Conservation (phyloP, 2,797 vertebrate genomes). For the Xenops minutus region DNA sequence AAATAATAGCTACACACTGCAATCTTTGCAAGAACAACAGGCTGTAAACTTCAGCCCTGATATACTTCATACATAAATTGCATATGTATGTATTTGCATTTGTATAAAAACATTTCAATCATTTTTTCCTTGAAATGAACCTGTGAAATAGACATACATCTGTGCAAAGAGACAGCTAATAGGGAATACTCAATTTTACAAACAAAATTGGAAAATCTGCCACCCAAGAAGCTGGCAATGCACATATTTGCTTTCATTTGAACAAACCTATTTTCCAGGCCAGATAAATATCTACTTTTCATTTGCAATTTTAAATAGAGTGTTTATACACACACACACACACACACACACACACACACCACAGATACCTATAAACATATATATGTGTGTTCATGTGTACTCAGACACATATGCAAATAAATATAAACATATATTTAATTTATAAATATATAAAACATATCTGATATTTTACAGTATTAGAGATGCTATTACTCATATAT, state of each 20-base stretch:
- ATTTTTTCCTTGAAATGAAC: constrained; percentile 40
- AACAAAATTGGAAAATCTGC: constrained; percentile 57
- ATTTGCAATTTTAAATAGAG: constrained; percentile 20
- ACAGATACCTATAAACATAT: not conserved
- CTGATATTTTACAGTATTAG: not conserved
- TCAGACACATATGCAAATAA: not conserved
- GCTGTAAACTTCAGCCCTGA: constrained; percentile 34
- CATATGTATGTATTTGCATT: constrained; percentile 22
- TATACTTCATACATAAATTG: constrained; percentile 39
- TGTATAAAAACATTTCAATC: constrained; percentile 53
- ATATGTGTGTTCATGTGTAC: not conserved
- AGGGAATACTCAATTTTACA: constrained; percentile 28
- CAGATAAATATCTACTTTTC: constrained; percentile 35
- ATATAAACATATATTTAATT: not conserved
- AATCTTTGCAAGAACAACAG: constrained; percentile 42
- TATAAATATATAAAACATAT: not conserved
- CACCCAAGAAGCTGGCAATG: constrained; percentile 32
- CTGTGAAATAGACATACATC: constrained; percentile 41
- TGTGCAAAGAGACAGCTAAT: constrained; percentile 46
- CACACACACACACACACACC: not conserved
- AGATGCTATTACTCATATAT: not conserved
- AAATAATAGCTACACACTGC: constrained; percentile 31
- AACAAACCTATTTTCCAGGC: constrained; percentile 13
- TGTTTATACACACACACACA: not conserved
- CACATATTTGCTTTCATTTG: constrained; percentile 49